Base-by-base conservation (phyloP, 2,113 vertebrate genomes). In the Heterocephalus glaber region DNA sequence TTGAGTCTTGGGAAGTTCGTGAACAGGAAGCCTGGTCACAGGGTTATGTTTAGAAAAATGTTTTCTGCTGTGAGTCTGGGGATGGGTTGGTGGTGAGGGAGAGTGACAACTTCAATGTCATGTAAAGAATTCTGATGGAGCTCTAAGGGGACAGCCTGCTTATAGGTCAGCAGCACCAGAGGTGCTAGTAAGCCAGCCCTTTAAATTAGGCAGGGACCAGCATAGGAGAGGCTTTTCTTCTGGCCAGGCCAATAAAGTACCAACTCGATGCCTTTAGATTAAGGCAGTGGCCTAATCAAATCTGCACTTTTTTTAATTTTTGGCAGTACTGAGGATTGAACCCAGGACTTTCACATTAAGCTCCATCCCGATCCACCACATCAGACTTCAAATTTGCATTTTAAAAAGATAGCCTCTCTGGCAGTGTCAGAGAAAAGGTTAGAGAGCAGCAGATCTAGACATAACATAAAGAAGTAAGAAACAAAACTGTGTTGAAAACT, bases 111-210 rank as follows among this genome's bases (percentile, higher is more conserved):
- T 20, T 90, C 35, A 28, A 0, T 49, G 35, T 54, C 49, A 38
- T 49, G 52, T 76, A 70, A 49, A 90, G 38, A 47, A 5, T 47
- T 66, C 33, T 44, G 16, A 33, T 20, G 61, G 16, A 38, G 9
- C 17, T 52, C n/a, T 4, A 7, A 52, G 26, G 5, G 7, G 1
- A 35, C 20, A 68, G 33, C 17, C 66, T 47, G 8, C 26, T 44
- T 52, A 11, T 3, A 20, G 30, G 26, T 1, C 0, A 17, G 19
- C 28, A 33, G 9, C 28, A 9, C 5, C 10, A 5, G 0, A 17
- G 30, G 30, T 66, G 26, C 24, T 22, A 4, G 47, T 7, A 38
- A 8, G 35, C 17, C 52, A 65, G 60, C n/a, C 83, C 68, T 33
- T 16, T 20, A 38, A 22, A 3, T 24, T 41, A 11, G 17, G 9